These are phyloP conservation scores for Acanthurus tractus DNA, from an alignment of 2,797 vertebrate genomes.

Conservation along the genomic window DNA sequence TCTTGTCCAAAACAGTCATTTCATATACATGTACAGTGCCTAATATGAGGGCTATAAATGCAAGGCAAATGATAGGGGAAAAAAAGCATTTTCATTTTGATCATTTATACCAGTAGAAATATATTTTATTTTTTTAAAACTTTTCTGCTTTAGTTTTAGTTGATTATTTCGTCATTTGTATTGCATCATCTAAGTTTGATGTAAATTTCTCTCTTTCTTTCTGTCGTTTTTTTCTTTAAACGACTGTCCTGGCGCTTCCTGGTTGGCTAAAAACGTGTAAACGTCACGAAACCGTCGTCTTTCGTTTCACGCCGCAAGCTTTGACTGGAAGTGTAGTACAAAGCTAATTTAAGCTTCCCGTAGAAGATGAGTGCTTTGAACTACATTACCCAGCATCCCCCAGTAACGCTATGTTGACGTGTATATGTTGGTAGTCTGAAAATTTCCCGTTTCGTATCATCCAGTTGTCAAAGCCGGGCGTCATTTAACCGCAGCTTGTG, in stretches of 20 bases:
- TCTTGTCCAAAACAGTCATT: conserved; percentile 10
- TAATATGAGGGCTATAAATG: neutral
- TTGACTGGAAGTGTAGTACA: conserved; percentile 71
- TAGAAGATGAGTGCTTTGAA: neutral
- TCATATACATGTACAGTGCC: neutral
- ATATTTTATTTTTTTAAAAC: neutral
- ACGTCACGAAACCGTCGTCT: neutral
- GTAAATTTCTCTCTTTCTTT: neutral
- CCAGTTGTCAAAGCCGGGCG: neutral
- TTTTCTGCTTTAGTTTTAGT: neutral
- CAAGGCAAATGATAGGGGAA: neutral
- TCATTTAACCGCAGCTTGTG: neutral
- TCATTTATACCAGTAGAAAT: neutral
- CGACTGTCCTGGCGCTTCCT: neutral
- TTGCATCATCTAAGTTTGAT: neutral
- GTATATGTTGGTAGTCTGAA: conserved; percentile 59
- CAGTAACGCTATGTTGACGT: conserved; percentile 74
- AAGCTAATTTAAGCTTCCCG: rapidly evolving
- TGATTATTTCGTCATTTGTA: neutral
- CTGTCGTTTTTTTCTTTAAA: neutral
- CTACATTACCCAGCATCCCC: conserved; percentile 79
- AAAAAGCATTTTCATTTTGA: neutral
- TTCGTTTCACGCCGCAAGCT: rapidly evolving
- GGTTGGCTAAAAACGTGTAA: conserved; percentile 30
- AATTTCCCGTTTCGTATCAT: conserved; percentile 20